phyloP scores from a whole-genome alignment of 92 coral and sea anemone species.

The Phenganax subtilis region DNA sequence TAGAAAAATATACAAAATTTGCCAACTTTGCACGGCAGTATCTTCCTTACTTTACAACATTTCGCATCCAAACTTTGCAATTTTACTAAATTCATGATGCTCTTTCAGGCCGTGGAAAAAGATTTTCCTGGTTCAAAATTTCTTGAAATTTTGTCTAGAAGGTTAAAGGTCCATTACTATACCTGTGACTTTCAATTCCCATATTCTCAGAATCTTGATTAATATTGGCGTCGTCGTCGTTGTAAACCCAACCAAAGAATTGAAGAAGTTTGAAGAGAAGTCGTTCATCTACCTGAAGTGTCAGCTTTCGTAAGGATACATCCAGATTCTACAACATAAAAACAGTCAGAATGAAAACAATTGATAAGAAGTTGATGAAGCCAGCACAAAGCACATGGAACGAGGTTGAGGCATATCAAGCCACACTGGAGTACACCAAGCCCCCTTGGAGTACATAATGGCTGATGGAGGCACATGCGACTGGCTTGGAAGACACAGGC shows the following conservation, averaged over 20 bases:
- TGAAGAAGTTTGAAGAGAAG: constrained; percentile 80
- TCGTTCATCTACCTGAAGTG: constrained; percentile 87
- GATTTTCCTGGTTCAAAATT: no score
- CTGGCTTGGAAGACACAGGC: no score
- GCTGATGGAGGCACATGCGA: no score
- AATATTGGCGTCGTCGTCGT: constrained; percentile 80
- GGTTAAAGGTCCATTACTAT: neutral
- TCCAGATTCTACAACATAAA: constrained; percentile 57
- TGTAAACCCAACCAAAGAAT: constrained; percentile 95
- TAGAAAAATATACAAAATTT: neutral
- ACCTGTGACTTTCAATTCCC: constrained; percentile 37
- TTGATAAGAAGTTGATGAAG: constrained; percentile 24
- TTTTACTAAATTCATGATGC: no score
- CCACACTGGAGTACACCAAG: no score
- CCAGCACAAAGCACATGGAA: neutral
- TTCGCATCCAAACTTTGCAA: no score
- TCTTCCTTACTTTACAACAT: no score
- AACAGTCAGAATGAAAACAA: neutral
- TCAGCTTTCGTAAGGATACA: constrained; percentile 73
- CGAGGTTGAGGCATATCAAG: no score
- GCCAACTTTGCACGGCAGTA: no score
- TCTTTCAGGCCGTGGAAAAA: no score
- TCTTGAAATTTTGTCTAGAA: no score
- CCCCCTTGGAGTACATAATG: no score
- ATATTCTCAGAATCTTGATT: constrained; percentile 71